These are phyloP conservation scores for Menura novaehollandiae DNA, from an alignment of 2,113 vertebrate genomes.

Conservation along the genomic window DNA sequence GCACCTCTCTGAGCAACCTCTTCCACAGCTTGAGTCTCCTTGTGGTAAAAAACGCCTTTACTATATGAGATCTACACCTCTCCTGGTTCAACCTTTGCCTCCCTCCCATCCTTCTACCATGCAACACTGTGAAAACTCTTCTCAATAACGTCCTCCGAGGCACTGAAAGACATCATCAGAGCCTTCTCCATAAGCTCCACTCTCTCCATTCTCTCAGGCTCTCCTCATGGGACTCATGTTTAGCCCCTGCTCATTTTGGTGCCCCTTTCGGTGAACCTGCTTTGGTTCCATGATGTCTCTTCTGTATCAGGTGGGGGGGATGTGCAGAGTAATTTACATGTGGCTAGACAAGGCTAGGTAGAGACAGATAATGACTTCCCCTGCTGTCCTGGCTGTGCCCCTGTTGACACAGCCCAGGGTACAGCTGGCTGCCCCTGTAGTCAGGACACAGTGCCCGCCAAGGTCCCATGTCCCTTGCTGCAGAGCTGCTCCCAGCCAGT, in stretches of 20 bases:
- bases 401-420: background rate
- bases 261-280: background rate
- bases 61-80: background rate
- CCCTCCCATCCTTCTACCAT: background rate
- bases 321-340: background rate
- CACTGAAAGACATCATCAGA: background rate
- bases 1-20: background rate
- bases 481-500: background rate
- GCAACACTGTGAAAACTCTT: background rate
- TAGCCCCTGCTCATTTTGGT: accelerated
- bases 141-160: background rate
- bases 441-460: background rate
- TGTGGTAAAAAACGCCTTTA: background rate
- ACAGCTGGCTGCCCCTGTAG: background rate
- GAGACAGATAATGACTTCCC: background rate
- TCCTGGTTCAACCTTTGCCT: background rate
- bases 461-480: background rate
- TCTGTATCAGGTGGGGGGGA: accelerated
- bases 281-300: background rate
- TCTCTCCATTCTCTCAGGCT: background rate
- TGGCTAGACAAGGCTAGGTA: background rate
- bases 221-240: background rate
- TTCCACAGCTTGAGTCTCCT: background rate
- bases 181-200: background rate
- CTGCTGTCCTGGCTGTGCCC: background rate